These are phyloP conservation scores for Vanacampus margaritifer DNA, from an alignment of 2,113 vertebrate genomes.

Conservation along the genomic window DNA sequence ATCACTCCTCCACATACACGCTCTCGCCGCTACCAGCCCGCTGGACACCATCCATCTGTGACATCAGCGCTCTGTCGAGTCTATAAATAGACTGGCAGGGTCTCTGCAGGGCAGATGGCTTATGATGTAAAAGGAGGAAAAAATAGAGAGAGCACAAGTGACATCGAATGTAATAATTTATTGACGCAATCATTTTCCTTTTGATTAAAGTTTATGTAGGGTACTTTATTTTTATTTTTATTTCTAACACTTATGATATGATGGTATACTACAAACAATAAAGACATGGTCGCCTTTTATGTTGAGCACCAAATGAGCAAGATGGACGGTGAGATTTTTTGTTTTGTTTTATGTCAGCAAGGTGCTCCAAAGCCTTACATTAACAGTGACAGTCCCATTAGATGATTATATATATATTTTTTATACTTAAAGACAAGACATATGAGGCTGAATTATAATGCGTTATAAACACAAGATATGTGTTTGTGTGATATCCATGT, in stretches of 20 bases:
- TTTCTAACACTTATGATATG: background rate
- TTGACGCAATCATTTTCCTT: background rate
- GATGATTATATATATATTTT: background rate
- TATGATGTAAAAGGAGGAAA: background rate
- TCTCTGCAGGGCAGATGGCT: slow-evolving; percentile 34
- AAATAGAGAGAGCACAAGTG: background rate
- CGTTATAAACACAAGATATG: slow-evolving; percentile 11
- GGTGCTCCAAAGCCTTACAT: slow-evolving; percentile 7
- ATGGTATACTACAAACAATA: background rate
- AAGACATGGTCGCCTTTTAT: background rate
- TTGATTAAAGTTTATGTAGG: background rate
- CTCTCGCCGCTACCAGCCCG: slow-evolving; percentile 15
- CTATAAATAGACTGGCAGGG: slow-evolving; percentile 74
- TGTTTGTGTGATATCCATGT: background rate
- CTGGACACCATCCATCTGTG: slow-evolving; percentile 72
- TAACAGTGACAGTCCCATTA: slow-evolving; percentile 5
- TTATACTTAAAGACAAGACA: background rate
- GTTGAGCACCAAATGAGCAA: background rate
- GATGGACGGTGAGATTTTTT: background rate
- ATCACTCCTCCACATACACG: slow-evolving; percentile 45
- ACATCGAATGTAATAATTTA: background rate
- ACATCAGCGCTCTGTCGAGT: slow-evolving; percentile 81
- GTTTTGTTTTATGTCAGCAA: slow-evolving; percentile 2
- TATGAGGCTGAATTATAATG: slow-evolving; percentile 20
- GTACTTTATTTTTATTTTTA: background rate